phyloP scores from a whole-genome alignment of 2,888 invertebrate genomes.

The Rapana venosa region DNA sequence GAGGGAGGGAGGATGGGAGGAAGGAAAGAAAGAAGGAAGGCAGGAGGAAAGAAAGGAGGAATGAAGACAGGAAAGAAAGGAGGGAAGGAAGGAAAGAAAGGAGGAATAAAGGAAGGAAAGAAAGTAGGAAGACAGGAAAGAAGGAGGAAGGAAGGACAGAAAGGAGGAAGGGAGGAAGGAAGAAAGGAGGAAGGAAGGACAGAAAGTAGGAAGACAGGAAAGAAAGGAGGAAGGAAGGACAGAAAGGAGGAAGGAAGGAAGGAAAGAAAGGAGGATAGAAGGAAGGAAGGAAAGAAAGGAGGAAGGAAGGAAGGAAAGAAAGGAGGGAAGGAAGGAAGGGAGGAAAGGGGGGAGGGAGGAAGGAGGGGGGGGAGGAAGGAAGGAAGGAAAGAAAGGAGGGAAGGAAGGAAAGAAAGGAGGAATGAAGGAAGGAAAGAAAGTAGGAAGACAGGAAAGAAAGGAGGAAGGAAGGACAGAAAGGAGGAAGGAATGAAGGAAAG shows the following conservation, averaged over 20 bases:
- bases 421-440: not conserved
- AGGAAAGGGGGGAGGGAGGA: not conserved
- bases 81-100: not conserved
- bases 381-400: not conserved
- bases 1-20: not conserved
- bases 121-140: not conserved
- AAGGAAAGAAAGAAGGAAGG: not conserved
- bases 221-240: not conserved
- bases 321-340: not conserved
- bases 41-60: too few relatives aligned
- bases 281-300: not conserved
- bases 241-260: not conserved
- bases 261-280: not conserved
- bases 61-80: not conserved
- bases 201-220: not conserved
- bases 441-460: not conserved
- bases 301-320: not conserved
- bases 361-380: not conserved
- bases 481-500: too few relatives aligned
- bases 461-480: not conserved
- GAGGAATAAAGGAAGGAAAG: not conserved
- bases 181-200: not conserved
- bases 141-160: not conserved
- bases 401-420: not conserved
- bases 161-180: not conserved